Base-by-base conservation (phyloP, 2,888 invertebrate genomes). In the Chymomyza procnemis region DNA sequence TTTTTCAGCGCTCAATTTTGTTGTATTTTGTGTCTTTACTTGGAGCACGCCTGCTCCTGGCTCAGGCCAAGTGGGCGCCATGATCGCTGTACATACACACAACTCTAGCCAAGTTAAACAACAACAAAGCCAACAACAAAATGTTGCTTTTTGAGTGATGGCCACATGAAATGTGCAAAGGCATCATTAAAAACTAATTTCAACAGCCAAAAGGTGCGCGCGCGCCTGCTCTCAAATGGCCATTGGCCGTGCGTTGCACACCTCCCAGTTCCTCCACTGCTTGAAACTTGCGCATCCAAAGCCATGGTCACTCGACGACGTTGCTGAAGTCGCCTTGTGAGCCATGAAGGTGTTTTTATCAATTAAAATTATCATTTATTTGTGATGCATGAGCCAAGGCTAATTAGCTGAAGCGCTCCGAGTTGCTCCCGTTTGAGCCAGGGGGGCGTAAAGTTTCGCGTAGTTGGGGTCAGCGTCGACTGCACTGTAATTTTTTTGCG, bases 101-200 rank as follows among this genome's bases (percentile, higher is more conserved):
- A n/a, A 18, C 50, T 16, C 16, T n/a, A 50, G 18, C 50, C 6
- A 50, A 50, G 19, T n/a, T 16, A 50, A 48, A 18, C 4, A 16
- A 4, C 3, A 41, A 41, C 12, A 34, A 26, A 1, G 4, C 5
- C 22, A 26, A 30, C 12, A 21, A 56, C 56, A 56, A 56, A 56
- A 26, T 63, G 19, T 52, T 12, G 12, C 2, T 48, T 71, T 69
- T 69, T 78, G 78, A 80, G 70, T 74, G 80, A 75, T 81, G 77
- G 82, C 70, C 66, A 66, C 77, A 67, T 73, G 80, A 81, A 79
- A 76, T 80, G 80, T 82, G 83, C 81, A 82, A 78, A 74, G 77
- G 77, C 77, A 80, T 83, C 85, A 85, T 85, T 85, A 85, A 85
- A 85, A 85, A 74, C 85, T 69, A 81, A 85, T 85, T 85, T 85